Evolutionary conservation across 2,888 invertebrate species (phyloP).

Genomic region (Beris chalybata): DNA sequence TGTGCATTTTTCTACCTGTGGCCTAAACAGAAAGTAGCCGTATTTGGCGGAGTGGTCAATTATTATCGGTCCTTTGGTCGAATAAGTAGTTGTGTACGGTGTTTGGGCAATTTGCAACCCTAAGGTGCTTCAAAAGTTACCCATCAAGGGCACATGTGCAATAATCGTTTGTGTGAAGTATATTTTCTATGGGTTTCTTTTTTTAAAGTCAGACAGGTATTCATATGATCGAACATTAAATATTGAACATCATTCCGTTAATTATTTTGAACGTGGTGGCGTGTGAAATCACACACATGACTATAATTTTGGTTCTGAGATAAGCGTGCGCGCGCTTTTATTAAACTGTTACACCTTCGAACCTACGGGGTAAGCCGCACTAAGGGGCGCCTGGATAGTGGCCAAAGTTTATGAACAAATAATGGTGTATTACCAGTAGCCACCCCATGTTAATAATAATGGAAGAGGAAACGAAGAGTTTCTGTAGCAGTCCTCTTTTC

Average conservation of each 20-base stretch:
- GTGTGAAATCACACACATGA: slow-evolving; percentile 35
- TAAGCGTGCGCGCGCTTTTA: slow-evolving; percentile 27
- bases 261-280: slow-evolving; percentile 40
- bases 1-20: neutral
- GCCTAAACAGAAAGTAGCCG: slow-evolving; percentile 2
- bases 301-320: slow-evolving; percentile 6
- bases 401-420: slow-evolving; percentile 12
- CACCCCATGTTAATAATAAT: neutral
- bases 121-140: too few species aligned
- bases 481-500: slow-evolving; percentile 5
- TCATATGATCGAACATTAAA: slow-evolving; percentile 47
- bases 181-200: too few species aligned
- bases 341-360: slow-evolving; percentile 34
- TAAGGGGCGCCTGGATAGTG: too few species aligned
- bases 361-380: too few species aligned
- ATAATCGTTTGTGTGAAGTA: too few species aligned
- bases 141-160: too few species aligned
- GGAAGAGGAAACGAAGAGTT: neutral
- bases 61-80: too few species aligned
- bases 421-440: neutral
- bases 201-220: neutral
- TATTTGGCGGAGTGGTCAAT: too few species aligned
- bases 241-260: slow-evolving; percentile 57
- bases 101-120: too few species aligned
- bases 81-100: too few species aligned